Percentiles rank a stretch among this genome's conserved stretches.
phyloP scores from a whole-genome alignment of 2,797 vertebrate species.

The Chelonia mydas region DNA sequence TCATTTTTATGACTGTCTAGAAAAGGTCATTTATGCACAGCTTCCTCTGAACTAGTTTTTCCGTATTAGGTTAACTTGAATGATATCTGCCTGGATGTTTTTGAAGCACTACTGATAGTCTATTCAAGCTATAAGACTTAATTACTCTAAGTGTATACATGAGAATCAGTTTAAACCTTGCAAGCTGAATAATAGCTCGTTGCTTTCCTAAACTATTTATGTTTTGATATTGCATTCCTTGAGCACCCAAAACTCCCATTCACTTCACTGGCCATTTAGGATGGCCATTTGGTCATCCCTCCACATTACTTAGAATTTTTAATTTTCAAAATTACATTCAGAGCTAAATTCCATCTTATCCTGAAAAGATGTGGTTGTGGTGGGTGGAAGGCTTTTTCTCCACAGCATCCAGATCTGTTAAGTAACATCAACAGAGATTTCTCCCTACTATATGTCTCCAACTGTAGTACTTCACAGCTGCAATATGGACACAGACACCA shows the following conservation, averaged over 20 bases:
- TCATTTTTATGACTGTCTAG: background rate
- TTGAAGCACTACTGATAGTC: background rate
- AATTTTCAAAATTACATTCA: background rate
- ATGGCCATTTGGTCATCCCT: rapidly evolving
- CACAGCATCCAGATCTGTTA: background rate
- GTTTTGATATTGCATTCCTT: background rate
- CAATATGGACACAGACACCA: background rate
- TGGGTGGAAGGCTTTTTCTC: rapidly evolving
- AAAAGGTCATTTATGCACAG: background rate
- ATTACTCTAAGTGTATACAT: background rate
- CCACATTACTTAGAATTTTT: background rate
- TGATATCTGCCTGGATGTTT: background rate
- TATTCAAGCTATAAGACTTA: background rate
- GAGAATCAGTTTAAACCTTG: background rate
- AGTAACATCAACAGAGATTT: background rate
- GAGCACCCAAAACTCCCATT: background rate
- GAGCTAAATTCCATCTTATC: background rate
- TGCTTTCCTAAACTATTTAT: background rate
- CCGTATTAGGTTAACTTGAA: background rate
- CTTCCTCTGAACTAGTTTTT: background rate
- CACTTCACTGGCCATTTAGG: background rate
- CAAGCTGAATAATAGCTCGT: background rate
- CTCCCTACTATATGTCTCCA: background rate
- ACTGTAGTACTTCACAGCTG: background rate
- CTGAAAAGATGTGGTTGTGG: background rate